A percentile compares a stretch with the other conserved stretches of the same genome.
phyloP scores from a whole-genome alignment of 2,113 vertebrate genomes.

The Nansenia antarctica region DNA sequence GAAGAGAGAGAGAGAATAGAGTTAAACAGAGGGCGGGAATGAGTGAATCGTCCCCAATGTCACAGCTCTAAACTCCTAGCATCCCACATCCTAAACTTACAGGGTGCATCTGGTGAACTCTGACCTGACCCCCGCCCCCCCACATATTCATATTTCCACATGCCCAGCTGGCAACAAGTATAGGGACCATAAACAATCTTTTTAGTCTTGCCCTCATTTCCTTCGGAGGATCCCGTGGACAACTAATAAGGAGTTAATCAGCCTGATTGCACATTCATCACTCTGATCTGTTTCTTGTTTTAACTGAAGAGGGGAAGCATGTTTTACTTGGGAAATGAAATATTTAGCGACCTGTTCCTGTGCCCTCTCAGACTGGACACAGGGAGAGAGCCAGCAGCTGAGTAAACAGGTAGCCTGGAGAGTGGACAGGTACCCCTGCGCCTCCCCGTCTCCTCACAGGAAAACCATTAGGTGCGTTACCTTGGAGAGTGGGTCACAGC shows the following conservation, averaged over 20 bases:
- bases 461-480: conserved; percentile 27
- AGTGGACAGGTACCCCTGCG: conserved; percentile 66
- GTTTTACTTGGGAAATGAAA: conserved; percentile 86
- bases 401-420: conserved; percentile 69
- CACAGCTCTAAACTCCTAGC: conserved; percentile 15
- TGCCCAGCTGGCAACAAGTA: conserved; percentile 39
- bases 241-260: conserved; percentile 79
- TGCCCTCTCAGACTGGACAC: conserved; percentile 69
- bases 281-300: conserved; percentile 64
- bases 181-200: conserved; percentile 70
- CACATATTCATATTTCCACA: conserved; percentile 61
- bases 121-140: conserved; percentile 42
- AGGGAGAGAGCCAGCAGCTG: conserved; percentile 73
- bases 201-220: conserved; percentile 76
- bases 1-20: background rate
- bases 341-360: conserved; percentile 77
- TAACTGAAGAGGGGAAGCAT: conserved; percentile 61
- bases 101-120: background rate
- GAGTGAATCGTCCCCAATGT: conserved; percentile 5
- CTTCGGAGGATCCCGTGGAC: conserved; percentile 69
- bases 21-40: background rate
- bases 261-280: conserved; percentile 83
- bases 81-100: background rate
- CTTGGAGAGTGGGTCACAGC: conserved; percentile 5
- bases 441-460: conserved; percentile 3